These are phyloP conservation scores for Chelon labrosus DNA, from an alignment of 2,797 vertebrate genomes.

Conservation along the genomic window DNA sequence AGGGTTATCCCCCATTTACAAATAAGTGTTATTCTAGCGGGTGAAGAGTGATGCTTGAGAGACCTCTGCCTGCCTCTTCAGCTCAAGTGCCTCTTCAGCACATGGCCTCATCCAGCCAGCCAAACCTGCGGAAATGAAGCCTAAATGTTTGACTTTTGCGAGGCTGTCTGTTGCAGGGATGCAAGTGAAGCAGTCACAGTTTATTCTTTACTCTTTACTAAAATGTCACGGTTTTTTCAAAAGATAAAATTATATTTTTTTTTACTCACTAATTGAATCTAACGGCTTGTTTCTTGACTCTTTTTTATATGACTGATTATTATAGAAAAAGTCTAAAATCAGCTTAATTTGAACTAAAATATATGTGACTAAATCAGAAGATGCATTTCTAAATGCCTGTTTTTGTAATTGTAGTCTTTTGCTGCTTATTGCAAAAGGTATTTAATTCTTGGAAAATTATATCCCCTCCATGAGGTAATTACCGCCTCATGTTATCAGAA, in stretches of 20 bases:
- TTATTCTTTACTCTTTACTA: too few relatives aligned
- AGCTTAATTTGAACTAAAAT: not conserved
- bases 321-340: not conserved
- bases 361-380: not conserved
- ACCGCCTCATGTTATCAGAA: not conserved
- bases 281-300: not conserved
- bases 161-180: not conserved
- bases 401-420: too few relatives aligned
- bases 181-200: not conserved
- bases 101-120: conserved; percentile 29
- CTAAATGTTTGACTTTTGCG: conserved; percentile 17
- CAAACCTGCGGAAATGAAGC: conserved; percentile 17
- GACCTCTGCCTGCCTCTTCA: conserved; percentile 58
- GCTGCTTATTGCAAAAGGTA: too few relatives aligned
- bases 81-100: conserved; percentile 62
- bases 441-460: too few relatives aligned
- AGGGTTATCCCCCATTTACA: conserved; percentile 81
- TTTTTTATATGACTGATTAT: not conserved
- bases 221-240: too few relatives aligned
- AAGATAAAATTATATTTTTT: too few relatives aligned
- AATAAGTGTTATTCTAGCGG: conserved; percentile 72
- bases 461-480: too few relatives aligned
- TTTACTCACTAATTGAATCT: not conserved
- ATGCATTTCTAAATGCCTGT: not conserved
- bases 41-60: conserved; percentile 58